Evolutionary conservation across 2,797 vertebrate genomes (phyloP).

Genomic region (Phrynocephalus vlangalii): DNA sequence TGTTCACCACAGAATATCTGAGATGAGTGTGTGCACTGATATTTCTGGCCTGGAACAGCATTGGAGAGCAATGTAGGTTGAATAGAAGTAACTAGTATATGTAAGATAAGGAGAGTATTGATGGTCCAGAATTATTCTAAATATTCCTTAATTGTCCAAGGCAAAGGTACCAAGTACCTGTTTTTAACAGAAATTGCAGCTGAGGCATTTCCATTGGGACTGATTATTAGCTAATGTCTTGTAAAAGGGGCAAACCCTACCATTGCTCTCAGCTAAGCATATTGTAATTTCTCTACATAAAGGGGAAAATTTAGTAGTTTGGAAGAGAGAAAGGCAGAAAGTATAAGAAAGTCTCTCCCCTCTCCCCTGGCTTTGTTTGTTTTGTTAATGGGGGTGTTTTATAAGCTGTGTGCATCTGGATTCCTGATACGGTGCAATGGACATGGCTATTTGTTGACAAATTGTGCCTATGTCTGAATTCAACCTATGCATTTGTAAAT

Average conservation of each 20-base stretch:
- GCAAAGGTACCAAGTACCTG: background rate
- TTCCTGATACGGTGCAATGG: background rate
- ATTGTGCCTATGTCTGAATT: background rate
- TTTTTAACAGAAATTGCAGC: background rate
- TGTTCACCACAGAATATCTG: background rate
- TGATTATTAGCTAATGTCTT: background rate
- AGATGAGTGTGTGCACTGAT: constrained; percentile 9
- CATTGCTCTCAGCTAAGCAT: background rate
- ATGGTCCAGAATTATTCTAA: background rate
- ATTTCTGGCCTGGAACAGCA: accelerated
- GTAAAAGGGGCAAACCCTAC: background rate
- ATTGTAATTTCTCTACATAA: too few relatives aligned
- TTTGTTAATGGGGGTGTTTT: too few relatives aligned
- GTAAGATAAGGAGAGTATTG: background rate
- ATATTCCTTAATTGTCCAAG: background rate
- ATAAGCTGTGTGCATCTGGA: background rate
- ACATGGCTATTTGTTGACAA: background rate
- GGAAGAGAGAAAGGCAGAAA: too few relatives aligned
- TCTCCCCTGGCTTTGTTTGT: too few relatives aligned
- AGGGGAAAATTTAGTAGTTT: too few relatives aligned
- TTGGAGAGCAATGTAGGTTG: background rate
- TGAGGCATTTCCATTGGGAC: background rate
- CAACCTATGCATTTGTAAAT: background rate
- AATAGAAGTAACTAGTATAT: background rate
- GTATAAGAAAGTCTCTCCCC: too few relatives aligned